Evolutionary conservation across 2,888 invertebrate species (phyloP).

Genomic region (Asteroscopus sphinx): DNA sequence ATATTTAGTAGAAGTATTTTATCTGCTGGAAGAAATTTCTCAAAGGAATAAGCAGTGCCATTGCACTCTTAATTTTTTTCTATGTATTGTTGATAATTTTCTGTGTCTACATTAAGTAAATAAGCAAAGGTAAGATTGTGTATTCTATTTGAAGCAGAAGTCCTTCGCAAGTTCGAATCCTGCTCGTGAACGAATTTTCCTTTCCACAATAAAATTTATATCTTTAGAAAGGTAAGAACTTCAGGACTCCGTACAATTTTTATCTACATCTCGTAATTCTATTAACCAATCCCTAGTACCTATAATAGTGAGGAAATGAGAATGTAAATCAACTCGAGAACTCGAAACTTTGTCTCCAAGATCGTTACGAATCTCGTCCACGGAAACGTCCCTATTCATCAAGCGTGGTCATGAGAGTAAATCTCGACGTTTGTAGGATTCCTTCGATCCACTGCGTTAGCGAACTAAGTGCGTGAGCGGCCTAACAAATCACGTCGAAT

Average conservation of each 20-base stretch:
- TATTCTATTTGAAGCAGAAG: too few relatives aligned
- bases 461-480: slow-evolving; percentile 28
- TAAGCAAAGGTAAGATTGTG: too few relatives aligned
- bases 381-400: slow-evolving; percentile 64
- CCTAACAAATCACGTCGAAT: slow-evolving; percentile 47
- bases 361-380: slow-evolving; percentile 43
- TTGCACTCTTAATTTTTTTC: too few relatives aligned
- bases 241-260: slow-evolving; percentile 2
- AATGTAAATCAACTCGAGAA: slow-evolving; percentile 63
- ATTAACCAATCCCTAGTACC: slow-evolving; percentile 26
- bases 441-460: slow-evolving; percentile 8
- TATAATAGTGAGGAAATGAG: slow-evolving; percentile 48
- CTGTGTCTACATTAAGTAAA: too few relatives aligned
- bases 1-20: too few relatives aligned
- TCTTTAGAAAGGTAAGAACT: background rate
- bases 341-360: slow-evolving; percentile 54
- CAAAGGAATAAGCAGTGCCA: too few relatives aligned
- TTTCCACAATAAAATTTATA: too few relatives aligned
- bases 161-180: too few relatives aligned
- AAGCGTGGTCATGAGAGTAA: slow-evolving; percentile 61
- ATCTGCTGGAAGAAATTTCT: too few relatives aligned
- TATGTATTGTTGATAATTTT: too few relatives aligned
- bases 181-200: too few relatives aligned
- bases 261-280: slow-evolving; percentile 24
- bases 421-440: slow-evolving; percentile 39